These are phyloP conservation scores for Heliconius hermathena DNA, from an alignment of 1,140 invertebrate species.

Conservation along the genomic window DNA sequence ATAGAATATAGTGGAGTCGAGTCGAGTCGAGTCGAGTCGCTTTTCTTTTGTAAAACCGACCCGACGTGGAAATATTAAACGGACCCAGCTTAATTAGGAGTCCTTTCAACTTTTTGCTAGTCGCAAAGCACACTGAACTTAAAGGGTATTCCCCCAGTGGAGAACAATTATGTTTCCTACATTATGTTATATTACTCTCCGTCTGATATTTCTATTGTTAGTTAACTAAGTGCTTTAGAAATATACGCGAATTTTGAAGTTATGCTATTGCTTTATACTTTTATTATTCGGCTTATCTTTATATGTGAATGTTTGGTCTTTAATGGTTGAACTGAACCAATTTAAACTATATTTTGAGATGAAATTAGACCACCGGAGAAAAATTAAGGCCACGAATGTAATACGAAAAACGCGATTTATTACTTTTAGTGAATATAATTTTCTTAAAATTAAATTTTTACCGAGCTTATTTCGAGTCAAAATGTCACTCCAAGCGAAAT, in stretches of 20 bases:
- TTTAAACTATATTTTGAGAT: no score
- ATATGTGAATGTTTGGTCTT: no score
- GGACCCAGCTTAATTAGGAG: slow-evolving; percentile 29
- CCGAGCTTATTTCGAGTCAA: no score
- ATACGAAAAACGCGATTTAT: no score
- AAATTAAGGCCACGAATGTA: no score
- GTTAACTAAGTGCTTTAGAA: neutral
- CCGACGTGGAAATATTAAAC: slow-evolving; percentile 34
- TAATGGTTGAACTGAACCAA: no score
- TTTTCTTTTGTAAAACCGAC: slow-evolving; percentile 9
- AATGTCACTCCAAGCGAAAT: no score
- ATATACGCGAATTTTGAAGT: neutral
- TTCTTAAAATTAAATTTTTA: no score
- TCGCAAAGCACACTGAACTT: slow-evolving; percentile 8
- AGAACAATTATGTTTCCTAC: neutral
- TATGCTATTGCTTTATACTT: neutral
- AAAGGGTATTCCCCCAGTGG: slow-evolving; percentile 2
- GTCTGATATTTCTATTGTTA: neutral
- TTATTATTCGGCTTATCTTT: no score
- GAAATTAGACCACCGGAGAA: no score
- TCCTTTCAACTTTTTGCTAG: slow-evolving; percentile 17
- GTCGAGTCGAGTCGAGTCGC: neutral
- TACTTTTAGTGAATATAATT: no score
- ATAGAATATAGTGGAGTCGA: neutral
- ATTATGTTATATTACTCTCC: neutral